Base-by-base conservation (phyloP, 2,888 invertebrate genomes). In the Phragmatobia fuliginosa region DNA sequence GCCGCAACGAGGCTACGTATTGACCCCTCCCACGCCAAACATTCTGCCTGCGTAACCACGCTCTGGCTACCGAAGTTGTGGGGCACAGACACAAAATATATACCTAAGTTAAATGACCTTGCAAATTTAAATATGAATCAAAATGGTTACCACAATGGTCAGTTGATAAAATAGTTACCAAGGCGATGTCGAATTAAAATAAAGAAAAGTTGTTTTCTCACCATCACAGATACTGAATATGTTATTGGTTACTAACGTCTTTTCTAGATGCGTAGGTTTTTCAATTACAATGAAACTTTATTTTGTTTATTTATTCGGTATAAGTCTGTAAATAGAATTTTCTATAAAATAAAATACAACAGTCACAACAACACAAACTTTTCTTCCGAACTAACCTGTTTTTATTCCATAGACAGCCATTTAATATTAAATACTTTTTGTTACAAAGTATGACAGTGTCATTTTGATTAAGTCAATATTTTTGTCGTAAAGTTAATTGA, bases 391-490 rank as follows among this genome's bases (percentile, higher is more conserved):
- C 25, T 31, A 28, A 67, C n/a, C 67, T 67, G 28, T 63, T 45
- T n/a, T 45, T 45, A 33, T 32, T 52, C 59, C 68, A 68, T 60
- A 28, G 68, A 64, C 49, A 68, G 52, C 31, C 38, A 31, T 33
- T 63, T 21, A 45, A 36, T 32, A 38, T 11, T 60, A 25, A 61
- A 67, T 49, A 36, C 38, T 36, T 73, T 73, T 66, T 70, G 31
- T 2, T 52, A 8, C 36, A 16, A 28, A 18, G 21, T 61, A 33
- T 75, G 77, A 76, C 79, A 77, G 59, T 79, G 75, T 74, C 77
- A 66, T n/a, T n/a, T 36, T 62, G 58, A 62, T 72, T 82, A 70
- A 45, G 68, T 76, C 70, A 76, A 71, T 64, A 72, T 61, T 74
- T 61, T 72, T 72, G 67, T 72, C 65, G 41, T 63, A 65, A 45